These are phyloP conservation scores for Beaufortia kweichowensis DNA, from an alignment of 2,113 vertebrate species.

Conservation along the genomic window DNA sequence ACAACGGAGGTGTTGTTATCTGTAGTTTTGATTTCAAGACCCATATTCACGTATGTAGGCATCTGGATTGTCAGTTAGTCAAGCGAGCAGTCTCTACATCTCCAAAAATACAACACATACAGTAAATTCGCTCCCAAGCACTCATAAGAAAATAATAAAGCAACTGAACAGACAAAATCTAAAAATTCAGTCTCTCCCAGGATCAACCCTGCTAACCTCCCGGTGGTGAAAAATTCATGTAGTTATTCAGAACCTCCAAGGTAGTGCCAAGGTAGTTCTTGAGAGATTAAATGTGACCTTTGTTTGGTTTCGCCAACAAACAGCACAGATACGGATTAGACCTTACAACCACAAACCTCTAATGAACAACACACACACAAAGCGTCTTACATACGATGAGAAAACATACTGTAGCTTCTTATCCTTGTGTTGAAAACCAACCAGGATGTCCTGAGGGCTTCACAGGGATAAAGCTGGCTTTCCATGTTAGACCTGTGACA, in stretches of 20 bases:
- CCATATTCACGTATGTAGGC: not conserved
- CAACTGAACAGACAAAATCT: not conserved
- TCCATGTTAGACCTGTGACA: slow-evolving; percentile 14
- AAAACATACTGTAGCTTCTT: not conserved
- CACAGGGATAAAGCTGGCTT: not conserved
- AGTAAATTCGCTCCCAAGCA: slow-evolving; percentile 4
- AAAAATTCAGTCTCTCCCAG: slow-evolving; percentile 8
- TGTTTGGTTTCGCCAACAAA: not conserved
- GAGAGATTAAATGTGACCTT: slow-evolving; percentile 30
- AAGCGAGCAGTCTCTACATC: not conserved
- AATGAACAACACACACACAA: not conserved
- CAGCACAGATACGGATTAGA: not conserved
- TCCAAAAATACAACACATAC: slow-evolving; percentile 6
- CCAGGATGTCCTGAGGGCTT: not conserved
- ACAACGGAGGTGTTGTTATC: too few relatives aligned
- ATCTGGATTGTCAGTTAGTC: not conserved
- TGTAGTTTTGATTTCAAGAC: not conserved
- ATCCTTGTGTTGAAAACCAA: not conserved
- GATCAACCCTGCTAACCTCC: not conserved
- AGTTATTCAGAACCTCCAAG: slow-evolving; percentile 13
- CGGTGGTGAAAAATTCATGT: slow-evolving; percentile 12
- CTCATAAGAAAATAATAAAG: slow-evolving; percentile 1
- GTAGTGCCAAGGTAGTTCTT: not conserved
- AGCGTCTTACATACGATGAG: slow-evolving; percentile 2
- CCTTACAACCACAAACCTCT: slow-evolving; percentile 7